phyloP scores from a whole-genome alignment of 2,888 invertebrate species.

The Dicranocentrus wangi region DNA sequence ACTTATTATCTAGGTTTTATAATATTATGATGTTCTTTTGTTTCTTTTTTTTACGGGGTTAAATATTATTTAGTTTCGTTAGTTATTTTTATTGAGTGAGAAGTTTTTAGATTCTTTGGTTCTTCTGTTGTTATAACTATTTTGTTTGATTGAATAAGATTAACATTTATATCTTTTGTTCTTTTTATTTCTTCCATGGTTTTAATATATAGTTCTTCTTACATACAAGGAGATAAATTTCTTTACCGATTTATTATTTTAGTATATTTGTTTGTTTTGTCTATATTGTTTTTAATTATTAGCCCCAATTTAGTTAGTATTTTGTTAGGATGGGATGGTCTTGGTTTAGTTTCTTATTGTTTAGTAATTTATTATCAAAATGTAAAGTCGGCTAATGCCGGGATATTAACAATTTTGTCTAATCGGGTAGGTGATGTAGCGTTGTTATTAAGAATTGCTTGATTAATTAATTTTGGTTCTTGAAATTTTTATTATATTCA shows the following conservation, averaged over 20 bases:
- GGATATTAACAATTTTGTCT: conserved; percentile 82
- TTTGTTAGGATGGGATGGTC: conserved; percentile 84
- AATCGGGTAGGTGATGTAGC: conserved; percentile 85
- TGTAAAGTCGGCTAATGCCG: conserved; percentile 81
- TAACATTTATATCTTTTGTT: conserved; percentile 81
- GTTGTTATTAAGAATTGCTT: conserved; percentile 80
- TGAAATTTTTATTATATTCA: conserved; percentile 79
- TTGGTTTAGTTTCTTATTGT: conserved; percentile 84
- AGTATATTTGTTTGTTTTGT: conserved; percentile 81
- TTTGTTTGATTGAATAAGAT: conserved; percentile 77
- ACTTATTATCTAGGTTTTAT: conserved; percentile 45
- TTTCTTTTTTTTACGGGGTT: conserved; percentile 21
- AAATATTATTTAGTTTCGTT: conserved; percentile 23
- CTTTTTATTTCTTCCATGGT: conserved; percentile 81
- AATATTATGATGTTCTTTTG: conserved; percentile 33
- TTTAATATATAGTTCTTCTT: conserved; percentile 67
- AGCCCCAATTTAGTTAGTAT: conserved; percentile 82
- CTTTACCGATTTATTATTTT: conserved; percentile 81
- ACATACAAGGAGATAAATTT: conserved; percentile 74
- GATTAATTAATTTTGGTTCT: conserved; percentile 78
- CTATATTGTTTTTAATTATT: conserved; percentile 82
- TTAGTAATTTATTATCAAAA: conserved; percentile 84
- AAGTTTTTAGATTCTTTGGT: conserved; percentile 53
- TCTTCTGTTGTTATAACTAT: conserved; percentile 52
- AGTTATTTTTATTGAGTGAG: conserved; percentile 73